Conservation (phyloP, 2,888 invertebrate genomes). For the Drosophila suboccidentalis region DNA sequence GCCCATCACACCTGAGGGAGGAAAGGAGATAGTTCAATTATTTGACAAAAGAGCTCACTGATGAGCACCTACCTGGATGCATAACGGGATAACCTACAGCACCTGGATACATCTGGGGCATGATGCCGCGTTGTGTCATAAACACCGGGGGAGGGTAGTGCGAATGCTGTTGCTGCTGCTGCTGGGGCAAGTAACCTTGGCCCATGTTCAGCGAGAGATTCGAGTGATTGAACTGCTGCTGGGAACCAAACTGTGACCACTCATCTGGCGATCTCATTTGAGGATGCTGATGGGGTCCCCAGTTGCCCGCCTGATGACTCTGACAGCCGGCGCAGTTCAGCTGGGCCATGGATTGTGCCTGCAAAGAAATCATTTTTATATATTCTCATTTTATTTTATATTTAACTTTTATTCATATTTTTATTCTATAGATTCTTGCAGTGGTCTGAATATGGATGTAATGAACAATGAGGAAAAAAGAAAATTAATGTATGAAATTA, state of each 20-base stretch:
- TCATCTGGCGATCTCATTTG: constrained; percentile 63
- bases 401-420: no score
- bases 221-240: constrained; percentile 86
- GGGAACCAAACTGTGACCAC: constrained; percentile 82
- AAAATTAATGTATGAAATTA: no score
- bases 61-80: constrained; percentile 81
- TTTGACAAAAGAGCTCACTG: not conserved
- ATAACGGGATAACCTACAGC: constrained; percentile 85
- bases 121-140: constrained; percentile 83
- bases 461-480: no score
- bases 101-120: constrained; percentile 84
- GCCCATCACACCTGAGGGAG: constrained; percentile 74
- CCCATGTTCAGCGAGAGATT: constrained; percentile 87
- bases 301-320: constrained; percentile 70
- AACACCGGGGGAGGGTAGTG: constrained; percentile 86
- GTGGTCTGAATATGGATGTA: no score
- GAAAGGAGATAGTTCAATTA: not conserved
- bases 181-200: constrained; percentile 84
- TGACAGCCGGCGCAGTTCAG: constrained; percentile 88
- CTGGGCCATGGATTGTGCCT: constrained; percentile 91
- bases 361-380: not conserved
- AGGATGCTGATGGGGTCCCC: constrained; percentile 57
- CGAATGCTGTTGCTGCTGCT: constrained; percentile 81
- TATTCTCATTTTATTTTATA: no score
- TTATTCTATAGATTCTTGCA: no score